Evolutionary conservation across 2,888 invertebrate genomes (phyloP).

Genomic region (Drosophila peninsularis): DNA sequence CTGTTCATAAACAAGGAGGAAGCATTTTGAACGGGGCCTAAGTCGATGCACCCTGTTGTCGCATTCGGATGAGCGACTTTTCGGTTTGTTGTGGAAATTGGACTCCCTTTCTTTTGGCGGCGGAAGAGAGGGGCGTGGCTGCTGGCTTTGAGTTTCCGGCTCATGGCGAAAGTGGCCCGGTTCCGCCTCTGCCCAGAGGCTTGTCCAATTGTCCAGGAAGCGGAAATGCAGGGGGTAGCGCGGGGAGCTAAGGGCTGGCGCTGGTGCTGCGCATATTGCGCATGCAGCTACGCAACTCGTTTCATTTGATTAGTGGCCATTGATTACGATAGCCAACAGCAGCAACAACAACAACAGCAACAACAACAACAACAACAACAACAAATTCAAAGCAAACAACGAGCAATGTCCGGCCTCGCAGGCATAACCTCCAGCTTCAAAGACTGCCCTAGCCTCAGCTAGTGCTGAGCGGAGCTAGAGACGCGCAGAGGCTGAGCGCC

Average conservation of each 20-base stretch:
- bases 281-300: constrained; percentile 54
- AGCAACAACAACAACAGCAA: too few relatives aligned
- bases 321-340: constrained; percentile 47
- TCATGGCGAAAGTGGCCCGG: constrained; percentile 36
- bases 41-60: background rate
- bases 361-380: constrained; percentile 21
- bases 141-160: constrained; percentile 51
- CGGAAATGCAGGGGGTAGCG: background rate
- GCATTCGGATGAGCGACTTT: constrained; percentile 17
- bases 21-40: background rate
- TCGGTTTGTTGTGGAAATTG: constrained; percentile 19
- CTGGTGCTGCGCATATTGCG: constrained; percentile 25
- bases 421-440: constrained; percentile 41
- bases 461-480: background rate
- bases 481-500: background rate
- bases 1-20: background rate
- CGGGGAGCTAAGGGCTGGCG: background rate
- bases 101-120: constrained; percentile 4
- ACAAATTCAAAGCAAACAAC: constrained; percentile 46
- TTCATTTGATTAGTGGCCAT: constrained; percentile 68
- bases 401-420: constrained; percentile 46
- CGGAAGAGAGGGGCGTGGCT: background rate
- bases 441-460: constrained; percentile 12
- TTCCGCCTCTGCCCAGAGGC: constrained; percentile 27
- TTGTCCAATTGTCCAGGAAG: constrained; percentile 9